Evolutionary conservation across 92 coral and sea anemone genomes (phyloP).

Genomic region (Epizoanthus scotinus): DNA sequence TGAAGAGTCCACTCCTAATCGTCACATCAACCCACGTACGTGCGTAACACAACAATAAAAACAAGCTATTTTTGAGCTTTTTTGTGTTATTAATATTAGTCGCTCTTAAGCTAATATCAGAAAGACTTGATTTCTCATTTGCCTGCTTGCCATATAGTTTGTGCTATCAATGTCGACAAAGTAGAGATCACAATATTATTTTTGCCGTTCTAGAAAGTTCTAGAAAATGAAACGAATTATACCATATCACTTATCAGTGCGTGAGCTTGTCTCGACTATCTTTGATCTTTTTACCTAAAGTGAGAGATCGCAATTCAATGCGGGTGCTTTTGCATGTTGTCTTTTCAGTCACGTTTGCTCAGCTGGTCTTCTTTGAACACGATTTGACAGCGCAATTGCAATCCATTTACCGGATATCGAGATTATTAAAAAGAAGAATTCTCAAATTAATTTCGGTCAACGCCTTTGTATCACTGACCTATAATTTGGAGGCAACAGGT

Average conservation of each 20-base stretch:
- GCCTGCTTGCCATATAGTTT: no score
- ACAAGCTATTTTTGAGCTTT: not conserved
- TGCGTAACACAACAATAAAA: not conserved
- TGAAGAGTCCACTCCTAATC: conserved; percentile 20
- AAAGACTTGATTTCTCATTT: no score
- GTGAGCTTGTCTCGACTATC: no score
- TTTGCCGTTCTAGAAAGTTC: no score
- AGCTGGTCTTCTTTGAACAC: not conserved
- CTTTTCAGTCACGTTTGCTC: not conserved
- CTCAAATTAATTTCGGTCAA: not conserved
- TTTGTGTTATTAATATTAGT: not conserved
- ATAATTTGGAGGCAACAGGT: conserved; percentile 14
- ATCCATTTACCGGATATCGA: not conserved
- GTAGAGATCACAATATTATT: no score
- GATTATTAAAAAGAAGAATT: not conserved
- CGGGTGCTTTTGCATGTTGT: not conserved
- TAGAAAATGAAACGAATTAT: no score
- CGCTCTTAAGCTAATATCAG: not conserved
- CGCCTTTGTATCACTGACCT: not conserved
- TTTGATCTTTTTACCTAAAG: not conserved
- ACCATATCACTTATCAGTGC: no score
- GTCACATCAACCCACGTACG: not conserved
- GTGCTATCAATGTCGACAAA: no score
- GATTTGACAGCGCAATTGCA: not conserved
- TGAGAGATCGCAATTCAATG: not conserved